Conservation (phyloP, 2,113 vertebrate species). For the Dicrurus megarhynchus region DNA sequence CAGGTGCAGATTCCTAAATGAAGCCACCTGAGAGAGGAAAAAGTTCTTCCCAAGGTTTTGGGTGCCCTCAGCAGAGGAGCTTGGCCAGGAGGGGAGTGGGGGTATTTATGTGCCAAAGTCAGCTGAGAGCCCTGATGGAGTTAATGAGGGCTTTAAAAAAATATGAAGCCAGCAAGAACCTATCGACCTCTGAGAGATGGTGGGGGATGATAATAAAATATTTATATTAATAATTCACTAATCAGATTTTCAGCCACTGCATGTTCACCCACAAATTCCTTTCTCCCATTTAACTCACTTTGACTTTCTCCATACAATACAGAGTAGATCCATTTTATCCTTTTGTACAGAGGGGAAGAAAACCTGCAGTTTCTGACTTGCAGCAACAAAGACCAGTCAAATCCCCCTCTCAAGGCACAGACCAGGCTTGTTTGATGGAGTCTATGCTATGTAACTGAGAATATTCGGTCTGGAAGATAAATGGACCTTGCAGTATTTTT, state of each 20-base stretch:
- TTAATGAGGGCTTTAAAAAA: slow-evolving; percentile 57
- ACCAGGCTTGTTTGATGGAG: not conserved
- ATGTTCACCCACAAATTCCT: not conserved
- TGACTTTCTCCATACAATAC: not conserved
- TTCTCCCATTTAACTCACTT: not conserved
- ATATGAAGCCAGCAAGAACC: slow-evolving; percentile 28
- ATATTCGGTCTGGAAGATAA: not conserved
- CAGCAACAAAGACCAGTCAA: not conserved
- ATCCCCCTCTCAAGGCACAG: not conserved
- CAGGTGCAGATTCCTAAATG: not conserved
- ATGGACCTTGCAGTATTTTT: not conserved
- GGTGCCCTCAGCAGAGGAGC: not conserved
- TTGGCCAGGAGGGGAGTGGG: not conserved
- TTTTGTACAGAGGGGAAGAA: not conserved
- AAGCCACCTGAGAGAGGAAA: not conserved
- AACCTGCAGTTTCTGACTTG: not conserved
- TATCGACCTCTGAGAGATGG: not conserved
- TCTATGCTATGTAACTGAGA: not conserved
- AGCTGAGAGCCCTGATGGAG: not conserved
- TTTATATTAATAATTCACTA: not conserved
- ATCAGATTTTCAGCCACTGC: not conserved
- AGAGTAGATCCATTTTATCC: not conserved
- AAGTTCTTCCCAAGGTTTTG: not conserved
- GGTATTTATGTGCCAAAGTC: not conserved
- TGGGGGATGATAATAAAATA: not conserved